These are phyloP conservation scores for Petrosia ficiformis DNA, from an alignment of 37 sponge, comb jelly and placozoan genomes.

Conservation along the genomic window DNA sequence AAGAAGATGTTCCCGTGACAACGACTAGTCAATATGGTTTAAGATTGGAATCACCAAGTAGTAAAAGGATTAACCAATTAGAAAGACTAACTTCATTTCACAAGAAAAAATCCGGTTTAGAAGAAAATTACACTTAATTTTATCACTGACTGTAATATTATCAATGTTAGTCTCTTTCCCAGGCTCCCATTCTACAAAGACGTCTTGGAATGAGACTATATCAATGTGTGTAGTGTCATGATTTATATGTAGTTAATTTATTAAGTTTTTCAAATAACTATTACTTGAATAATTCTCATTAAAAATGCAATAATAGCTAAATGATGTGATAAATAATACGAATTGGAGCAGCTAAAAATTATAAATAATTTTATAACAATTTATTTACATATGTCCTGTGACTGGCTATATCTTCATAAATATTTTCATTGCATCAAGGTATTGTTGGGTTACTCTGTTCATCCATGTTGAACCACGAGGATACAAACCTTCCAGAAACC, in stretches of 20 bases:
- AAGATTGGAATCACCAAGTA: slow-evolving; percentile 2
- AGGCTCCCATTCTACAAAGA: too few relatives aligned
- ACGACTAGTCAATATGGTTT: slow-evolving; percentile 24
- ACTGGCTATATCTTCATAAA: too few relatives aligned
- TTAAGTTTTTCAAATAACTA: too few relatives aligned
- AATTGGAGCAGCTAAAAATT: too few relatives aligned
- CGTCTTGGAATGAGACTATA: too few relatives aligned
- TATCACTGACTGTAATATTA: neutral
- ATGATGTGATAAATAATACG: too few relatives aligned
- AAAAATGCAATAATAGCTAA: too few relatives aligned
- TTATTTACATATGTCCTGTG: too few relatives aligned
- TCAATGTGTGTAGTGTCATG: too few relatives aligned
- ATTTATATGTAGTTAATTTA: too few relatives aligned
- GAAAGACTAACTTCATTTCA: slow-evolving; percentile 25
- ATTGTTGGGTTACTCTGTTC: slow-evolving; percentile 44
- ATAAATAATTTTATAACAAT: too few relatives aligned
- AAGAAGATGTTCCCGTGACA: slow-evolving; percentile 21
- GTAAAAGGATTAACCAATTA: slow-evolving; percentile 24
- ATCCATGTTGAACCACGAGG: slow-evolving; percentile 55
- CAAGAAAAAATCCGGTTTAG: slow-evolving; percentile 58
- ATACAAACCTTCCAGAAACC: slow-evolving; percentile 66
- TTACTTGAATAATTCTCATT: too few relatives aligned
- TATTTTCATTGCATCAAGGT: slow-evolving; percentile 50
- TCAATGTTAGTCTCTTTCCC: neutral
- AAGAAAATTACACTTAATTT: neutral